Conservation (phyloP, 2,888 invertebrate species). For the Hedychridium roseum region DNA sequence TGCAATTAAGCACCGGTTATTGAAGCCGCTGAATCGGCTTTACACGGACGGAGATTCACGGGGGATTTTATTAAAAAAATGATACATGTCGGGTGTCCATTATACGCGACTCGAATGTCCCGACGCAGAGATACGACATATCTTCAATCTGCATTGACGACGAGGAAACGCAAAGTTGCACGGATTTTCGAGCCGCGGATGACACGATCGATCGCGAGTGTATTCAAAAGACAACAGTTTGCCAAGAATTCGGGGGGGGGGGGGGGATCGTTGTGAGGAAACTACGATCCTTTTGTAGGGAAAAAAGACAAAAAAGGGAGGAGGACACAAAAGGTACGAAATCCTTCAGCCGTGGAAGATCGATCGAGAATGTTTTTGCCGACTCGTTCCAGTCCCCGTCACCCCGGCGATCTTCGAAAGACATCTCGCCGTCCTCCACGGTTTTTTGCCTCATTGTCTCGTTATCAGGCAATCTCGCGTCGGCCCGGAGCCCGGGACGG, state of each 20-base stretch:
- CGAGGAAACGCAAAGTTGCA: too few species aligned
- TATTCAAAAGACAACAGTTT: too few species aligned
- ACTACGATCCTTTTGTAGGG: neutral
- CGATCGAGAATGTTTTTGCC: slow-evolving; percentile 4
- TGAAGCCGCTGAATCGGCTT: slow-evolving; percentile 21
- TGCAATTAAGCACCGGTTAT: slow-evolving; percentile 17
- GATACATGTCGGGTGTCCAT: too few species aligned
- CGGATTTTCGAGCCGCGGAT: too few species aligned
- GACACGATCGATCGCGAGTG: too few species aligned
- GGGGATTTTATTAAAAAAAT: too few species aligned
- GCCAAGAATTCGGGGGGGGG: too few species aligned
- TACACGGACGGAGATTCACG: slow-evolving; percentile 8
- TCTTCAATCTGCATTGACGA: too few species aligned
- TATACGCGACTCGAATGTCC: too few species aligned
- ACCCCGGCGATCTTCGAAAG: neutral
- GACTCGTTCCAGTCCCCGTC: slow-evolving; percentile 3
- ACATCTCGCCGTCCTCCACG: neutral
- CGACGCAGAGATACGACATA: too few species aligned
- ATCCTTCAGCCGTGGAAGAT: neutral
- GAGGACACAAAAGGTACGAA: neutral
- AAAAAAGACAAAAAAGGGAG: neutral
- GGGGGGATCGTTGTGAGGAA: too few species aligned
- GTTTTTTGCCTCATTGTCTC: neutral
- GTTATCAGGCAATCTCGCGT: slow-evolving; percentile 18
- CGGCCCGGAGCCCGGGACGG: slow-evolving; percentile 10